Percentiles rank a stretch among this genome's conserved stretches.
Conservation (phyloP, 2,797 vertebrate species). For the Scleropages formosus region DNA sequence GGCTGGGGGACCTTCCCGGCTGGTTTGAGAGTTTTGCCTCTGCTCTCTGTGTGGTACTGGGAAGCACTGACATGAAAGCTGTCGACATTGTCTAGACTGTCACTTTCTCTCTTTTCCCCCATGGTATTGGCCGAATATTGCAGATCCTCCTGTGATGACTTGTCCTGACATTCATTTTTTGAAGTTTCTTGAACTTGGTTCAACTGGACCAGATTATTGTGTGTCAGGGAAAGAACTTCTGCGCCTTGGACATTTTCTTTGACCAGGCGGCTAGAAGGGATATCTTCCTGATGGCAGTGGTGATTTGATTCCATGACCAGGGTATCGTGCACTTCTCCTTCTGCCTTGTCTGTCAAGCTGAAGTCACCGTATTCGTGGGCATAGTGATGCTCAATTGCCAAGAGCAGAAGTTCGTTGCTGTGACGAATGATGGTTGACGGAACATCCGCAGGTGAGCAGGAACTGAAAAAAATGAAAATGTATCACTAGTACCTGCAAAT, state of each 20-base stretch:
- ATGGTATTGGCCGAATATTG: constrained; percentile 42
- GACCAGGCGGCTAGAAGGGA: constrained; percentile 38
- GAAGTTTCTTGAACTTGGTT: constrained; percentile 21
- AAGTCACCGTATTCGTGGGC: constrained; percentile 73
- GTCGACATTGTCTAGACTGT: neutral
- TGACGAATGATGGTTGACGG: constrained; percentile 59
- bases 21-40: neutral
- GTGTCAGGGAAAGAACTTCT: constrained; percentile 41
- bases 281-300: constrained; percentile 47
- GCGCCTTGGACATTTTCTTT: constrained; percentile 48
- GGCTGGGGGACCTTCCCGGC: constrained; percentile 29
- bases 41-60: constrained; percentile 36
- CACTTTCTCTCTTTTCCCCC: constrained; percentile 23
- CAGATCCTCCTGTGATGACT: constrained; percentile 34
- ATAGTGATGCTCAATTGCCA: constrained; percentile 76
- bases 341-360: constrained; percentile 42
- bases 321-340: constrained; percentile 47
- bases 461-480: constrained; percentile 50
- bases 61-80: constrained; percentile 23
- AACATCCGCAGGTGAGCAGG: constrained; percentile 54
- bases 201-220: constrained; percentile 43
- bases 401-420: constrained; percentile 65
- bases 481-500: neutral
- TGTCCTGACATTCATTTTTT: constrained; percentile 28
- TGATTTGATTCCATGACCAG: constrained; percentile 33